phyloP scores from a whole-genome alignment of 2,888 invertebrate genomes.

The Merodon equestris region DNA sequence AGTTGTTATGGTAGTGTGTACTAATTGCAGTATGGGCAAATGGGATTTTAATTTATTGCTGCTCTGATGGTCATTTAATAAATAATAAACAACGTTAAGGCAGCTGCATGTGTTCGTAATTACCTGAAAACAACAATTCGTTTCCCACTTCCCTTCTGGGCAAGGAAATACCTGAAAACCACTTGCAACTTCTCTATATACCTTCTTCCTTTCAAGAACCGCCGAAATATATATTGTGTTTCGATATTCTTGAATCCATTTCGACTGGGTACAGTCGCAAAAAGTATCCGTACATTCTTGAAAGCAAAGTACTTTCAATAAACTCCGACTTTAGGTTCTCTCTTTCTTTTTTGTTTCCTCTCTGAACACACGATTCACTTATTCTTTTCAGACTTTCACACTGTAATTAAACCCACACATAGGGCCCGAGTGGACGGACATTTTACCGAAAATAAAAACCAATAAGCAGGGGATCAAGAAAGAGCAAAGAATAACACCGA shows the following conservation, averaged over 20 bases:
- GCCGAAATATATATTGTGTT: no score
- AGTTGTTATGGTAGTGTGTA: no score
- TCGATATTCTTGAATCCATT: no score
- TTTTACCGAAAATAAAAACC: constrained; percentile 33
- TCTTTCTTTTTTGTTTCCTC: constrained; percentile 8
- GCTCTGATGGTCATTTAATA: no score
- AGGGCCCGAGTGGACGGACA: neutral
- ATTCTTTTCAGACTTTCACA: constrained; percentile 37
- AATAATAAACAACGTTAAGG: no score
- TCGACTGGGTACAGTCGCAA: neutral
- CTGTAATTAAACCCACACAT: constrained; percentile 42
- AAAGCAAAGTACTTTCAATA: constrained; percentile 1
- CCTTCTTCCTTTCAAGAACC: neutral
- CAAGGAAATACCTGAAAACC: constrained; percentile 1
- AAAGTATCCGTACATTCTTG: constrained; percentile 37
- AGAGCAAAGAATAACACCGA: constrained; percentile 11
- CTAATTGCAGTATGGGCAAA: no score
- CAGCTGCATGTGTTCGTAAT: no score
- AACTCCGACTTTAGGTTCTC: no score
- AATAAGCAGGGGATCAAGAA: constrained; percentile 14
- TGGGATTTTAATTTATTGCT: no score
- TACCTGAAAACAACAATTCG: no score
- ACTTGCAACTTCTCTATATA: constrained; percentile 14
- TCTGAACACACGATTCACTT: constrained; percentile 12
- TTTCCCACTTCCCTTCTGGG: no score